phyloP scores from a whole-genome alignment of 2,797 vertebrate genomes.

The Oreortyx pictus region DNA sequence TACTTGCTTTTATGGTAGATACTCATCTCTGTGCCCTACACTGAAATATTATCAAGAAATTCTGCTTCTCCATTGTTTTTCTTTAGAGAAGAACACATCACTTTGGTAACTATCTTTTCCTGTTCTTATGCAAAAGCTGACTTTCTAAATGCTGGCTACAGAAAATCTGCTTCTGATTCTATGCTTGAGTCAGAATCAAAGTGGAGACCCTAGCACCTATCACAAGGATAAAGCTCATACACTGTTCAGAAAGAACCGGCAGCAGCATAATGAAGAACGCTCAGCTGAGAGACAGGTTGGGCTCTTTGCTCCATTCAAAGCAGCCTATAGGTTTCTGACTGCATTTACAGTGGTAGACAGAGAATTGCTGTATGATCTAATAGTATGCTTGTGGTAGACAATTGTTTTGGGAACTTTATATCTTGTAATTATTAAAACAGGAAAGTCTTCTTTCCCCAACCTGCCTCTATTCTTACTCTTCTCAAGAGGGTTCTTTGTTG shows the following conservation, averaged over 20 bases:
- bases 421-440: constrained; percentile 13
- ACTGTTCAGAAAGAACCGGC: not conserved
- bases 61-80: not conserved
- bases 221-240: not conserved
- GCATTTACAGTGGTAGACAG: not conserved
- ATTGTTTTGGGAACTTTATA: constrained; percentile 5
- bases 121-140: not conserved
- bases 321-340: not conserved
- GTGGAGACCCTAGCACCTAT: not conserved
- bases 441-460: not conserved
- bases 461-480: not conserved
- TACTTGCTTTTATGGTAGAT: not conserved
- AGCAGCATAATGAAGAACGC: not conserved
- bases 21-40: not conserved
- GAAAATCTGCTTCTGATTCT: not conserved
- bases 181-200: not conserved
- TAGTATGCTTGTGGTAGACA: not conserved
- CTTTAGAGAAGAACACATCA: not conserved
- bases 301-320: not conserved
- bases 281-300: not conserved
- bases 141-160: not conserved
- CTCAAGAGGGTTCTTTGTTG: not conserved
- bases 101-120: not conserved
- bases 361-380: not conserved
- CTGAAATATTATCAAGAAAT: not conserved